A percentile compares a stretch with the other conserved stretches of the same genome.
Conservation (phyloP, 2,888 invertebrate species). For the Suillia variegata region DNA sequence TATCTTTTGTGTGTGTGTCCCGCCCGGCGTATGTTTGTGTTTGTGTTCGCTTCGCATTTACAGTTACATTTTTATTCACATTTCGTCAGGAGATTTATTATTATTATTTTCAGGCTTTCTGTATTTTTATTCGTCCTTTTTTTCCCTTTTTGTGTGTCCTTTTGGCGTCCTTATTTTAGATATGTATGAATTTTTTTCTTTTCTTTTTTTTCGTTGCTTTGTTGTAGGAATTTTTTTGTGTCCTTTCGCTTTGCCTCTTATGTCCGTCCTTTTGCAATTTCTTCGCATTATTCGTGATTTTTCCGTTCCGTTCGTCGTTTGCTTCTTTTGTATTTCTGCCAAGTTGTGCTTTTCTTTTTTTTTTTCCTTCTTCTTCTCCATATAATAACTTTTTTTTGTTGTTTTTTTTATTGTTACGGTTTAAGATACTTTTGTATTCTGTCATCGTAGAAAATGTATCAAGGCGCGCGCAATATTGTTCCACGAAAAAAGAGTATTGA, state of each 20-base stretch:
- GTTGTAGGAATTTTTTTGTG: slow-evolving; percentile 3
- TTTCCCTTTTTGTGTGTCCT: no score
- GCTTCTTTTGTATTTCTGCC: slow-evolving; percentile 35
- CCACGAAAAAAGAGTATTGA: slow-evolving; percentile 3
- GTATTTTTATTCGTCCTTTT: no score
- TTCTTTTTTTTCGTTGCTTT: slow-evolving; percentile 16
- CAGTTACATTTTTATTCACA: slow-evolving; percentile 24
- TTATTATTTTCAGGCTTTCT: slow-evolving; percentile 28
- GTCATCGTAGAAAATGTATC: slow-evolving; percentile 50
- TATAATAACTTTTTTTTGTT: no score
- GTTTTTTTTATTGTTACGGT: slow-evolving; percentile 60
- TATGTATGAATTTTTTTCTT: slow-evolving; percentile 18
- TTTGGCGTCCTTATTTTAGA: no score
- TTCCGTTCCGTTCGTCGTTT: no score
- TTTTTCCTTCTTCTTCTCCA: no score
- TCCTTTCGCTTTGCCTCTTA: slow-evolving; percentile 7
- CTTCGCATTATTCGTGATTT: slow-evolving; percentile 28
- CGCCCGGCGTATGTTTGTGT: no score
- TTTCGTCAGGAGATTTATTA: slow-evolving; percentile 29
- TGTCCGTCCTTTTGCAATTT: slow-evolving; percentile 31
- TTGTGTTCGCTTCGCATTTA: no score
- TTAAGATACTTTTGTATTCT: slow-evolving; percentile 60
- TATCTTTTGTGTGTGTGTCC: no score
- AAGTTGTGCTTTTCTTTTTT: slow-evolving; percentile 39
- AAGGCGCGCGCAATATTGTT: slow-evolving; percentile 30